Conservation (phyloP, 2,888 invertebrate species). For the Diachrysia chrysitis region DNA sequence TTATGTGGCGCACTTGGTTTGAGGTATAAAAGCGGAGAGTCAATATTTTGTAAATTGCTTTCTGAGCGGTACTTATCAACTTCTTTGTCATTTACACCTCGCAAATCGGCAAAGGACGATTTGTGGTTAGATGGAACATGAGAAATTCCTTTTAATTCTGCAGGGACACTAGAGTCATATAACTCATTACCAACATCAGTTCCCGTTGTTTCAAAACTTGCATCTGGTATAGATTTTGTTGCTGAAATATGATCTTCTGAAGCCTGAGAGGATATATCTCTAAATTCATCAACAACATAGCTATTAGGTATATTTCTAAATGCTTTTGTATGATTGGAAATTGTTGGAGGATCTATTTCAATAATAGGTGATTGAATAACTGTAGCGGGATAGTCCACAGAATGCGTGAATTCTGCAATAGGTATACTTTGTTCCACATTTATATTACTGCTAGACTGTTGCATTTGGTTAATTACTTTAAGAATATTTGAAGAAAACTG, state of each 20-base stretch:
- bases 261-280: conserved; percentile 88
- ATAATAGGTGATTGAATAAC: conserved; percentile 92
- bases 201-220: conserved; percentile 84
- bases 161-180: conserved; percentile 73
- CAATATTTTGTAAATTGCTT: conserved; percentile 86
- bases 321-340: conserved; percentile 76
- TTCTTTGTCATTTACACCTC: conserved; percentile 81
- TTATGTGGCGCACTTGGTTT: conserved; percentile 88
- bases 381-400: conserved; percentile 92
- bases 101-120: conserved; percentile 78
- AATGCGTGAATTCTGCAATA: conserved; percentile 91
- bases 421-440: conserved; percentile 91
- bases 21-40: conserved; percentile 89
- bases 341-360: conserved; percentile 85
- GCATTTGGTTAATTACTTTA: conserved; percentile 76
- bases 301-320: conserved; percentile 82
- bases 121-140: conserved; percentile 75
- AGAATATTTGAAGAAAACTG: conserved; percentile 67
- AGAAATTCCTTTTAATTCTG: conserved; percentile 68
- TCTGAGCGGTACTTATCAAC: conserved; percentile 84
- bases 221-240: conserved; percentile 79
- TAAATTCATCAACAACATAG: conserved; percentile 77
- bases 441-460: conserved; percentile 76
- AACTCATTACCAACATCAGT: conserved; percentile 77
- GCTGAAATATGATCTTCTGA: conserved; percentile 84